These are phyloP conservation scores for Penaeus indicus DNA, from an alignment of 1,140 invertebrate species.

Conservation along the genomic window DNA sequence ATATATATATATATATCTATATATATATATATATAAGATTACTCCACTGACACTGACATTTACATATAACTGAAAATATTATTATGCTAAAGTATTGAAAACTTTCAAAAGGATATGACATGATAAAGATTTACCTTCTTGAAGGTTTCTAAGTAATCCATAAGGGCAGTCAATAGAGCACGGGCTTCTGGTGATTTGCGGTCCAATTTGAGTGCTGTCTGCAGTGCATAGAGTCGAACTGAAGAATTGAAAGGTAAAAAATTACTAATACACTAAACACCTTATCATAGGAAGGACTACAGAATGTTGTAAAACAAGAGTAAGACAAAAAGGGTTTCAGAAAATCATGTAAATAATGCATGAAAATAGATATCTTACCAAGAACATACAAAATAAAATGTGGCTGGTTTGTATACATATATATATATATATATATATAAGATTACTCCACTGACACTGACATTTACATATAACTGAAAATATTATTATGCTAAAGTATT, in stretches of 20 bases:
- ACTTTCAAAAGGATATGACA: neutral
- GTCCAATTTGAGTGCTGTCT: conserved; percentile 77
- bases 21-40: no score
- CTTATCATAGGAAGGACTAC: neutral
- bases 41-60: no score
- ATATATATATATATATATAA: no score
- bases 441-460: no score
- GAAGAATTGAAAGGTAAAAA: conserved; percentile 62
- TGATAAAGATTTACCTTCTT: conserved; percentile 75
- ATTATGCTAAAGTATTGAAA: neutral
- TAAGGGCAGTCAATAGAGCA: conserved; percentile 80
- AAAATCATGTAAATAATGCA: neutral
- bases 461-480: no score
- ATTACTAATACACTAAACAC: conserved; percentile 46
- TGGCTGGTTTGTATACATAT: no score
- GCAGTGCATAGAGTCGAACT: conserved; percentile 78
- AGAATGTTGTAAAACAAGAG: neutral
- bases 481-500: neutral
- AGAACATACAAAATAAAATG: no score
- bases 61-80: no score
- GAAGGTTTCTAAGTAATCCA: conserved; percentile 92
- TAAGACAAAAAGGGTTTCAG: neutral
- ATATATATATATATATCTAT: no score
- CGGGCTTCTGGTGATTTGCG: conserved; percentile 78
- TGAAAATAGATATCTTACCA: no score